Evolutionary conservation across 2,888 invertebrate species (phyloP), one percentile per base, ranked within the genome.

Genomic region (Drosophila pseudotalamancana): DNA sequence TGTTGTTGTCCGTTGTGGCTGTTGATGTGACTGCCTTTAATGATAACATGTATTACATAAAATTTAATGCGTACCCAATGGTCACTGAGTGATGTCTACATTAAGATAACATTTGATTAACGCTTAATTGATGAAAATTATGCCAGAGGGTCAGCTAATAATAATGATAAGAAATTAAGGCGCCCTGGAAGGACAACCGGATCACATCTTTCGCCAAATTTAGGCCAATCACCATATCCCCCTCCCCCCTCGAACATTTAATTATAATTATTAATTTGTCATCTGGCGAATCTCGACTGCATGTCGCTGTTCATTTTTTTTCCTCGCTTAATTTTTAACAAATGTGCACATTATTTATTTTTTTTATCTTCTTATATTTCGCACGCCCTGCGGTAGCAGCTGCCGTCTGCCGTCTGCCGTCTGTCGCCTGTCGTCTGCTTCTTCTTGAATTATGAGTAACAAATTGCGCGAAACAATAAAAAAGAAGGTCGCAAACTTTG

Each of bases 11-110:
- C 51, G 32, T 27, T 54, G 39, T 29, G 21, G 51, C 6, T 34
- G 42, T 49, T 12, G 39, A 35, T 27, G 53, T 19, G n/a, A n/a
- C 18, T 19, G 2, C 43, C 29, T 57, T 57, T 63, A 76, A 71
- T 73, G 71, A 72, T 80, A 80, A 76, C 74, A 56, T 66, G 69
- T 66, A 74, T 85, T 85, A 78, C 77, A 82, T 85, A 82, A 85
- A 74, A 56, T 54, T 71, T 57, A 71, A 82, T 76, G 71, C 69
- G 51, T 66, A 34, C 46, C 43, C 70, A 64, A 54, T 53, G 68
- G 45, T 51, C 64, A 67, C 59, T 70, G 70, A 72, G 62, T 76
- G 80, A 83, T 80, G 84, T 76, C 83, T 86, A 74, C 73, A 86
- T 86, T 77, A 73, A 73, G 72, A 80, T 86, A 73, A 78, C 60